Evolutionary conservation across 2,888 invertebrate species (phyloP), one percentile per base, ranked within the genome.

Genomic region (Timandra comae): DNA sequence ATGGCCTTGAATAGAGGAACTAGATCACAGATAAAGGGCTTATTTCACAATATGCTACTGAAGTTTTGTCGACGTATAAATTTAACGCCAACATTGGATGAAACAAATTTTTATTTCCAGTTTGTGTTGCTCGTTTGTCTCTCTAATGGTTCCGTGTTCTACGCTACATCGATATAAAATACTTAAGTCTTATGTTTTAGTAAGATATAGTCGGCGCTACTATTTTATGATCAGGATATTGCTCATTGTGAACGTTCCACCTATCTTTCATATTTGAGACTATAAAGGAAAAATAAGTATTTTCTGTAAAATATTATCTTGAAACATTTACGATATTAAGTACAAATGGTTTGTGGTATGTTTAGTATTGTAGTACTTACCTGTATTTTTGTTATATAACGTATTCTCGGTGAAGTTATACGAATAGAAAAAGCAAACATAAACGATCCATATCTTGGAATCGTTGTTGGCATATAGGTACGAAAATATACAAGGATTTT

Each of bases 21-120:
- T 65, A 62, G 56, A 61, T 63, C 64, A 62, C 49, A 57, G 59
- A 60, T 60, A 64, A 42, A 52, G 50, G 52, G 52, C 52, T 58
- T 62, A 58, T 57, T 56, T 58, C 52, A 54, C 61, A 59, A 62
- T 59, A 52, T 49, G 58, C 44, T 57, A 46, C 43, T 48, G 45
- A 49, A 57, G 34, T 59, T 60, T 54, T 54, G 52, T 53, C 38
- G 41, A 19, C 38, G 21, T 38, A 42, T 40, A 46, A 43, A 51
- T 44, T 49, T 41, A 32, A 27, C 39, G 40, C 43, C 26, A 35
- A 36, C 29, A 44, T 41, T 40, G 39, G 43, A 49, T 48, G 42
- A 41, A 49, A 49, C 48, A 44, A 45, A 44, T 43, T 50, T 42
- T 43, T 46, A 45, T 48, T 43, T 45, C 41, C 37, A 40, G 42